Base-by-base conservation (phyloP, 2,888 invertebrate genomes). In the Punctoribates punctum region DNA sequence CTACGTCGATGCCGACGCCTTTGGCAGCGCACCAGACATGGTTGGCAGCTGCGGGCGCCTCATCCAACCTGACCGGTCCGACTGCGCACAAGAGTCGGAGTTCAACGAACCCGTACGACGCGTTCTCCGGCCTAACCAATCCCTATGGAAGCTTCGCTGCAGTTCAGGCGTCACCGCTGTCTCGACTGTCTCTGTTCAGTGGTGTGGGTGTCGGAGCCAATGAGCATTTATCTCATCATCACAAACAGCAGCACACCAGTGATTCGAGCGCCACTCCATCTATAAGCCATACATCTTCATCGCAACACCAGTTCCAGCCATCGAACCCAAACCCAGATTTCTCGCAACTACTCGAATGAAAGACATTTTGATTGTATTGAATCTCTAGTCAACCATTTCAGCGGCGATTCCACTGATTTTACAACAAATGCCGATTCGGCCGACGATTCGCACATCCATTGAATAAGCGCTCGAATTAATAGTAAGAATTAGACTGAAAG, bases 1-100 rank as follows among this genome's bases (percentile, higher is more conserved):
- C 79, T 17, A 77, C 80, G n/a, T 77, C 79, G n/a, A 78, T 79
- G 48, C 77, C 78, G 17, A 77, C 77, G n/a, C 79, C 79, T 38
- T 46, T 80, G 74, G 77, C 75, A 54, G 75, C 80, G 27, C 79
- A 77, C 5, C 75, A 79, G 15, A 76, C 79, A 8, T 60, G 78
- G 25, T 79, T 79, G 79, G 74, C 78, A 17, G 75, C 79, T 17
- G 74, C 77, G 23, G 76, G 74, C 38, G 38, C 70, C 46, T 46
- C 70, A 70, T 46, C 74, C 20, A 62, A 57, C 74, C 57, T 57
- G 60, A 38, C 74, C 23, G 46, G 34, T 34, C 57, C 34, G 60
- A 34, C 62, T 38, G 60, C 57, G 27, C 46, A 57, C 46, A 74
- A 74, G 46, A 62, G 62, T 62, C 74, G 74, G 15, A 62, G 46